Percentiles rank a stretch among this genome's conserved stretches.
Evolutionary conservation across 2,797 vertebrate species (phyloP).

Genomic region (Cyclura pinguis): DNA sequence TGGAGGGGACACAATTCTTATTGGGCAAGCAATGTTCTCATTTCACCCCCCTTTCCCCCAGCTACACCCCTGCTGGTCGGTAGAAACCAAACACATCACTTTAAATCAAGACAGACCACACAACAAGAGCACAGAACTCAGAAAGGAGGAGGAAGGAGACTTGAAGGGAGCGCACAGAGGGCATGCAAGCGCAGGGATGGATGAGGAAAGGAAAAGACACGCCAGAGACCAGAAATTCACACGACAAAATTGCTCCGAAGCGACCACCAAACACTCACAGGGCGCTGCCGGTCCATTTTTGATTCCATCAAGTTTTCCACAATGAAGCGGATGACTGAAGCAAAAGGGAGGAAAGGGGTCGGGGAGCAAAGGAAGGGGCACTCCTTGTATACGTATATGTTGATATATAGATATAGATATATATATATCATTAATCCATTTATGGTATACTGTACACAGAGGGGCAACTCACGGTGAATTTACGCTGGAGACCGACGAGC

Average conservation of each 20-base stretch:
- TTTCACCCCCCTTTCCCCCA: no score
- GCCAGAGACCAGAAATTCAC: conserved; percentile 21
- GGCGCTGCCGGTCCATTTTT: conserved; percentile 52
- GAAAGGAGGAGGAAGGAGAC: neutral
- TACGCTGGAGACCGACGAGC: conserved; percentile 96
- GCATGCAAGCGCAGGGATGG: conserved; percentile 30
- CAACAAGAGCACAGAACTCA: neutral
- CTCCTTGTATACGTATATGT: conserved; percentile 41
- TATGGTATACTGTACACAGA: conserved; percentile 83
- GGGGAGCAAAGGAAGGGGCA: conserved; percentile 16
- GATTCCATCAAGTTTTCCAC: conserved; percentile 65
- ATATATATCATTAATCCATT: conserved; percentile 63
- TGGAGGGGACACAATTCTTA: no score
- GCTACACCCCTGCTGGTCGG: conserved; percentile 8
- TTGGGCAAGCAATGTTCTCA: no score
- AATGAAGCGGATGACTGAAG: conserved; percentile 66
- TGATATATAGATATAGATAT: neutral
- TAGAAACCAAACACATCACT: neutral
- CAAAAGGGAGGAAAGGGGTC: conserved; percentile 37
- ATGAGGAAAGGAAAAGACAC: neutral
- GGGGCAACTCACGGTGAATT: conserved; percentile 96
- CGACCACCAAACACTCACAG: conserved; percentile 58
- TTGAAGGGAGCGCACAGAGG: conserved; percentile 22
- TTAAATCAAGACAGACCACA: conserved; percentile 54
- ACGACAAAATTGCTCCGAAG: conserved; percentile 57